Base-by-base conservation (phyloP, 1,140 invertebrate species). In the Cylas formicarius region DNA sequence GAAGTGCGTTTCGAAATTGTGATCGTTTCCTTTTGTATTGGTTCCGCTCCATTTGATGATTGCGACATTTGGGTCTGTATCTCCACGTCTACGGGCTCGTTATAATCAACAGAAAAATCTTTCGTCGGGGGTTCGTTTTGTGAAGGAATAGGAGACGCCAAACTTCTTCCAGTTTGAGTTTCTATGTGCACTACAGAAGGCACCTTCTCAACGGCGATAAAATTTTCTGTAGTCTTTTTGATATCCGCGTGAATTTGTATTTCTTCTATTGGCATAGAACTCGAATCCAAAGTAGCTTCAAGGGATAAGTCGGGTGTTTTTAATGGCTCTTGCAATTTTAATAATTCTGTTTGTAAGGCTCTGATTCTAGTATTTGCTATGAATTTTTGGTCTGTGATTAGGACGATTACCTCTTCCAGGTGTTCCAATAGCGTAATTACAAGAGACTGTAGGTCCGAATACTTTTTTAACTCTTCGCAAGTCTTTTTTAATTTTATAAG, bases 1-100 rank as follows among this genome's bases (percentile, higher is more conserved):
- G 75, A 73, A 7, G 74, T 70, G 7, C 70, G 79, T 63, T 85
- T 82, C 6, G 73, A 71, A 0, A 87, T 76, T 59, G 78, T 73
- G 45, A 87, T 84, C 23, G 76, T 80, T 62, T 84, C 81, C 13
- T 50, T 40, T n/a, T 57, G 65, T 2, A 53, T 56, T 2, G 65
- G 47, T 35, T 66, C 57, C 24, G 53, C 45, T 2, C 68, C 50
- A 35, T 63, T 61, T 38, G 53, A 57, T 26, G 56, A 55, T 40
- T 66, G 57, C 24, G 60, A 60, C 27, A 75, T 69, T 62, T 72
- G 73, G 2, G 78, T 78, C 64, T 80, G 77, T n/a, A 74, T 67
- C 61, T 79, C 70, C 2, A 72, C 70, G 50, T 76, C 74, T 23
- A 67, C 61, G 7, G 73, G 75, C 48, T 66, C 61, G 43, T 67